These are phyloP conservation scores for Axea sp. DNA, from an alignment of 2,888 invertebrate genomes.

Conservation along the genomic window DNA sequence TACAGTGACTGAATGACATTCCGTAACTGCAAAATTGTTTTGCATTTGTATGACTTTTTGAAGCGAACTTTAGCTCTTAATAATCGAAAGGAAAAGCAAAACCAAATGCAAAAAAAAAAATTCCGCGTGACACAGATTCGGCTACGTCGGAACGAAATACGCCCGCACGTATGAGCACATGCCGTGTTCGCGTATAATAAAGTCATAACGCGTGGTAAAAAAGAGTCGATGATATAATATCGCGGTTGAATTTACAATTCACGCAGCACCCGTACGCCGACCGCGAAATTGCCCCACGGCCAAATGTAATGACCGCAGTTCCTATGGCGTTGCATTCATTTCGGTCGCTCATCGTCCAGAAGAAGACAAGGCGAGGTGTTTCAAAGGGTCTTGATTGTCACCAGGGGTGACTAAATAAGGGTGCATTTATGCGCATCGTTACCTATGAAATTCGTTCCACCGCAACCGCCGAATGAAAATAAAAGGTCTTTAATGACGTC, in stretches of 20 bases:
- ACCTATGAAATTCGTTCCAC: slow-evolving; percentile 28
- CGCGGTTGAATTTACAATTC: slow-evolving; percentile 27
- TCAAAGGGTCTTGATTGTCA: slow-evolving; percentile 52
- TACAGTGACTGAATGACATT: too few relatives aligned
- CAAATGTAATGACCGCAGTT: slow-evolving; percentile 8
- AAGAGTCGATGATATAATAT: slow-evolving; percentile 19
- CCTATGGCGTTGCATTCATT: slow-evolving; percentile 32
- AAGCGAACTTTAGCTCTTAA: too few relatives aligned
- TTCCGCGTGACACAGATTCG: slow-evolving; percentile 32
- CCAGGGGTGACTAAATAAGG: slow-evolving; percentile 55
- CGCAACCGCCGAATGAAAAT: slow-evolving; percentile 18
- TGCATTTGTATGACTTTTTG: too few relatives aligned
- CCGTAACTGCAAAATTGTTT: too few relatives aligned
- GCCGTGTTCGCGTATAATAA: slow-evolving; percentile 33
- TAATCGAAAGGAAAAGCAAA: too few relatives aligned
- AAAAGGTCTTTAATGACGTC: slow-evolving; percentile 39
- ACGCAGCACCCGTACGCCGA: slow-evolving; percentile 9
- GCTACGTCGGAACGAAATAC: slow-evolving; percentile 1
- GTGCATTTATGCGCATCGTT: slow-evolving; percentile 36
- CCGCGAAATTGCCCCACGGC: slow-evolving; percentile 39
- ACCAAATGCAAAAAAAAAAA: too few relatives aligned
- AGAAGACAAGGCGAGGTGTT: slow-evolving; percentile 26
- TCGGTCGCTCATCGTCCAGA: slow-evolving; percentile 8
- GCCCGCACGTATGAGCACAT: neutral
- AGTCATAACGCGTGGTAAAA: slow-evolving; percentile 20